Conservation (phyloP, 2,888 invertebrate species). For the Sinopyrophorus schimmeli region DNA sequence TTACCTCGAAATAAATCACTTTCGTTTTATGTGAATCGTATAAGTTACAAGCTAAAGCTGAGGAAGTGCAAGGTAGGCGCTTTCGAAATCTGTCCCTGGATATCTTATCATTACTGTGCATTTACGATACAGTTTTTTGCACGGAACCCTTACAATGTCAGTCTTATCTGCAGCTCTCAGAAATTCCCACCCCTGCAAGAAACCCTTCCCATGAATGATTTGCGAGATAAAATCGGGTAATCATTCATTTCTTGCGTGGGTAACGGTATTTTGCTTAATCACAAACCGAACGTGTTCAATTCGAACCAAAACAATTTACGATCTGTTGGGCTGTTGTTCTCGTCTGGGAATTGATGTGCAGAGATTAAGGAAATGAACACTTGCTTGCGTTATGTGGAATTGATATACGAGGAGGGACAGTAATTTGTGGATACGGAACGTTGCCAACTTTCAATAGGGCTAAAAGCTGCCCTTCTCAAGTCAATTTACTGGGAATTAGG, state of each 20-base stretch:
- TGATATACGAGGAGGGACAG: constrained; percentile 19
- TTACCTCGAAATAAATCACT: no score
- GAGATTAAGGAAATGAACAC: constrained; percentile 6
- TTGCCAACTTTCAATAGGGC: constrained; percentile 11
- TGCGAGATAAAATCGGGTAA: constrained; percentile 10
- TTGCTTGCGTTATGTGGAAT: constrained; percentile 14
- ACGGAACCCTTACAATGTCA: constrained; percentile 7
- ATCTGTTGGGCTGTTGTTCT: background rate
- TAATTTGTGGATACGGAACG: constrained; percentile 16
- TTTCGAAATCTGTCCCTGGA: constrained; percentile 14
- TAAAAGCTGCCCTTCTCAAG: constrained; percentile 16
- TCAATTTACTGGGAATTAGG: constrained; percentile 20
- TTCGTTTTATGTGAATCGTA: background rate
- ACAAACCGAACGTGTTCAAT: background rate
- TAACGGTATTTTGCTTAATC: constrained; percentile 11
- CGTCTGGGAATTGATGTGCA: background rate
- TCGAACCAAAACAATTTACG: background rate
- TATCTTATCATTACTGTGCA: constrained; percentile 21
- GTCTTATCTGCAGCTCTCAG: constrained; percentile 4
- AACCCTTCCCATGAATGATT: constrained; percentile 16
- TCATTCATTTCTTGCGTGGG: constrained; percentile 17
- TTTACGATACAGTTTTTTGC: constrained; percentile 22
- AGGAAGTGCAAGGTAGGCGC: constrained; percentile 12
- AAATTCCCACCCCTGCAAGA: constrained; percentile 8
- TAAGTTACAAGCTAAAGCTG: background rate